These are phyloP conservation scores for Agrotis ipsilon DNA, from an alignment of 2,888 invertebrate species.

Conservation along the genomic window DNA sequence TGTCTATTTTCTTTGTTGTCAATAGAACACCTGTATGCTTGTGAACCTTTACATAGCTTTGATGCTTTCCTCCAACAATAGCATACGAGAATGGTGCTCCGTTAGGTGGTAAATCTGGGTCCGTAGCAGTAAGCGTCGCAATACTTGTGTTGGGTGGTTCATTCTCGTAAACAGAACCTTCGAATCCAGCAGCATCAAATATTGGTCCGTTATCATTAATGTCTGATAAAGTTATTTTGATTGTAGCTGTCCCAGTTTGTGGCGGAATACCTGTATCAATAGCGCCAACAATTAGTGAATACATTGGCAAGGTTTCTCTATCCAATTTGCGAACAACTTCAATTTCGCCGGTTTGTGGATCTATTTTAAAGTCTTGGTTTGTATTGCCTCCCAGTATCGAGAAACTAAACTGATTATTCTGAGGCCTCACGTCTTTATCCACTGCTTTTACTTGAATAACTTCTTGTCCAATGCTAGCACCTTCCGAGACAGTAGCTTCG, in stretches of 20 bases:
- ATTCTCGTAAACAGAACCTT: conserved; percentile 96
- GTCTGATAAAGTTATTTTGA: conserved; percentile 95
- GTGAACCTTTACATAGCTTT: conserved; percentile 94
- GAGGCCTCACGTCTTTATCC: conserved; percentile 97
- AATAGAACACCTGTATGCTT: conserved; percentile 95
- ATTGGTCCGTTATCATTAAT: conserved; percentile 98
- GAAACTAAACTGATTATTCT: conserved; percentile 98
- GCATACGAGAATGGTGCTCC: conserved; percentile 97
- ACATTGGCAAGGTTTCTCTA: conserved; percentile 94
- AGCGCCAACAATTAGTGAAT: conserved; percentile 95
- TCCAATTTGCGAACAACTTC: conserved; percentile 95
- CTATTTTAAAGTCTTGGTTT: conserved; percentile 96
- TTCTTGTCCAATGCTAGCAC: conserved; percentile 93
- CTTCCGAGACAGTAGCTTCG: conserved; percentile 95
- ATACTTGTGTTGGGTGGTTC: conserved; percentile 96
- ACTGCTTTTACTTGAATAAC: conserved; percentile 95
- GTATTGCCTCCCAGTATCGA: conserved; percentile 96
- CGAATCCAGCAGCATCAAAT: conserved; percentile 93
- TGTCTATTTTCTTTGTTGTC: conserved; percentile 95
- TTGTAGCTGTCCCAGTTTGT: conserved; percentile 97
- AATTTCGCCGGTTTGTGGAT: conserved; percentile 96
- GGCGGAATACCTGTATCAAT: conserved; percentile 97
- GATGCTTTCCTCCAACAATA: conserved; percentile 95
- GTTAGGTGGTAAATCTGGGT: conserved; percentile 97
- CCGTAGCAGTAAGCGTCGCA: conserved; percentile 96